Conservation (phyloP, 92 coral and sea anemone genomes). For the Diadumene lineata region DNA sequence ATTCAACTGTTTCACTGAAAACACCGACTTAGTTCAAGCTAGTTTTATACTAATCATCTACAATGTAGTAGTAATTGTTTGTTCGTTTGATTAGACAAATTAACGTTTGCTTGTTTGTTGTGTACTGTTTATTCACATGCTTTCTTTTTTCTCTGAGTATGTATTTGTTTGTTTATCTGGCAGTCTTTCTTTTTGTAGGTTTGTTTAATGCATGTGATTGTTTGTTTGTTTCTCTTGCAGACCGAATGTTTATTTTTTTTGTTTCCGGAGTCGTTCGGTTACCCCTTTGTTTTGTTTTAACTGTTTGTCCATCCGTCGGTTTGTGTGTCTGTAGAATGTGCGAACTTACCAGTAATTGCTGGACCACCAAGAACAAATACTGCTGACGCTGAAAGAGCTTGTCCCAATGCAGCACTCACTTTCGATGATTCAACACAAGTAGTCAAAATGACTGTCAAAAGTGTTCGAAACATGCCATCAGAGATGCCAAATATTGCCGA, state of each 20-base stretch:
- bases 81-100: neutral
- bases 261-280: neutral
- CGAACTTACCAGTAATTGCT: conserved; percentile 45
- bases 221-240: neutral
- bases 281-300: too few species aligned
- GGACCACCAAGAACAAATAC: conserved; percentile 39
- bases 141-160: neutral
- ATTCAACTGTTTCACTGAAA: too few species aligned
- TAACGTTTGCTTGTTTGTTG: neutral
- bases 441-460: conserved; percentile 22
- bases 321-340: neutral
- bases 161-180: neutral
- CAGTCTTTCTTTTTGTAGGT: neutral
- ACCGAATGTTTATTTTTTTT: neutral
- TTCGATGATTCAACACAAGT: conserved; percentile 30
- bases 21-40: too few species aligned
- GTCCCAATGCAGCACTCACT: conserved; percentile 49
- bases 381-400: conserved; percentile 27
- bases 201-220: neutral
- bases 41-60: too few species aligned
- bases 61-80: neutral
- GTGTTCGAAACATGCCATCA: conserved; percentile 48
- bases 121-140: neutral
- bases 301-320: neutral
- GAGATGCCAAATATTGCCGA: conserved; percentile 31